phyloP scores from a whole-genome alignment of 2,113 vertebrate species.

The Sinocyclocheilus grahami region DNA sequence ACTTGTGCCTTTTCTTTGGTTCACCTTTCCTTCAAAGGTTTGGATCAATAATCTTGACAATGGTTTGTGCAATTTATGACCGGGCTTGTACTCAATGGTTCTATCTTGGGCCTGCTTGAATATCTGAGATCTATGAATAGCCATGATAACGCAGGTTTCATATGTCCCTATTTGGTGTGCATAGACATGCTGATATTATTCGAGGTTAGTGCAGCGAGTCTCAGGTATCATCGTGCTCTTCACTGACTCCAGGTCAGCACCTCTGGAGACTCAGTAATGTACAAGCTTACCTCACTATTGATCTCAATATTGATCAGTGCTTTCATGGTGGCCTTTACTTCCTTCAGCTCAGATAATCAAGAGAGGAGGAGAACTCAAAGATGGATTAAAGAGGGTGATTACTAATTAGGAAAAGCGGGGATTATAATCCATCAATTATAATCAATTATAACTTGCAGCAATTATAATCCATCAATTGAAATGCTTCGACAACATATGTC shows the following conservation, averaged over 20 bases:
- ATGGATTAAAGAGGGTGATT: neutral
- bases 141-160: neutral
- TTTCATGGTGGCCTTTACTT: constrained; percentile 19
- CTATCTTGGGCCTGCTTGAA: neutral
- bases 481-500: neutral
- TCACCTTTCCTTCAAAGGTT: too few relatives aligned
- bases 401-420: neutral
- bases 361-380: neutral
- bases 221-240: neutral
- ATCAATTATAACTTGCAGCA: neutral
- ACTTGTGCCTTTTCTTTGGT: neutral
- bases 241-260: neutral
- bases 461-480: neutral
- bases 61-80: neutral
- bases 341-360: constrained; percentile 4
- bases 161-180: neutral
- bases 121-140: neutral
- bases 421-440: neutral
- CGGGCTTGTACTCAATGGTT: neutral
- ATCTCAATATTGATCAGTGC: constrained; percentile 30
- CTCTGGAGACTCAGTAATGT: neutral
- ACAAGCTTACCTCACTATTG: constrained; percentile 16
- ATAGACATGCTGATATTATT: neutral
- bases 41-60: neutral
- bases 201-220: constrained; percentile 1